These are phyloP conservation scores for Mellivora capensis DNA, from an alignment of 2,113 vertebrate genomes.

Conservation along the genomic window DNA sequence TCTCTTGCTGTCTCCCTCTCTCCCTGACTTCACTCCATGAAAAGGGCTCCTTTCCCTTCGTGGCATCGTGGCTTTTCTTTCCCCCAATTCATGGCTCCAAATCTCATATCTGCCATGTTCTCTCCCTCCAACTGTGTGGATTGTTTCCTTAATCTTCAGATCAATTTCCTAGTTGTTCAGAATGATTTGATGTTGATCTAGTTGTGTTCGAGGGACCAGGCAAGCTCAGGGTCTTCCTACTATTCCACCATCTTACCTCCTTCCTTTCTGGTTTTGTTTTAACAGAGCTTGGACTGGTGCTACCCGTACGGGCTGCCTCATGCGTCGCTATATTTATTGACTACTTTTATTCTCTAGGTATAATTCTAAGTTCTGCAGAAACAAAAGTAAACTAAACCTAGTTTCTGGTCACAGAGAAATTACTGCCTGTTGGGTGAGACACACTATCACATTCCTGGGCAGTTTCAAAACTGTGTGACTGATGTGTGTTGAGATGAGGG, in stretches of 20 bases:
- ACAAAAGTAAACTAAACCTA: not conserved
- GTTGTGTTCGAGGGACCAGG: not conserved
- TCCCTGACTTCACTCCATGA: not conserved
- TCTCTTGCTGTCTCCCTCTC: not conserved
- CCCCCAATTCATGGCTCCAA: not conserved
- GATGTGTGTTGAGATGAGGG: not conserved
- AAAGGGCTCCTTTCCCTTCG: not conserved
- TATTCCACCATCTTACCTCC: not conserved
- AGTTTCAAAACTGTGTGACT: not conserved
- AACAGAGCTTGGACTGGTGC: not conserved
- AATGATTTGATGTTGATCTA: not conserved
- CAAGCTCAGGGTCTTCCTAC: not conserved
- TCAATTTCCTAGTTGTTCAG: not conserved
- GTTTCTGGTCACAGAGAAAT: not conserved
- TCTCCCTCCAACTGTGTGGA: not conserved
- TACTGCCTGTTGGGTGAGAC: not conserved
- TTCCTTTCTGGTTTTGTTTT: not conserved
- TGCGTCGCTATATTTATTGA: not conserved
- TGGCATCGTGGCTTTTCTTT: not conserved
- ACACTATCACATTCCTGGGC: not conserved
- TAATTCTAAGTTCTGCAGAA: not conserved
- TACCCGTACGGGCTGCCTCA: not conserved
- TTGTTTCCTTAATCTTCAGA: not conserved
- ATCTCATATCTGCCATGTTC: not conserved
- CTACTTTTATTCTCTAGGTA: not conserved